Conservation (phyloP, 2,113 vertebrate genomes). For the Taurulus bubalis region DNA sequence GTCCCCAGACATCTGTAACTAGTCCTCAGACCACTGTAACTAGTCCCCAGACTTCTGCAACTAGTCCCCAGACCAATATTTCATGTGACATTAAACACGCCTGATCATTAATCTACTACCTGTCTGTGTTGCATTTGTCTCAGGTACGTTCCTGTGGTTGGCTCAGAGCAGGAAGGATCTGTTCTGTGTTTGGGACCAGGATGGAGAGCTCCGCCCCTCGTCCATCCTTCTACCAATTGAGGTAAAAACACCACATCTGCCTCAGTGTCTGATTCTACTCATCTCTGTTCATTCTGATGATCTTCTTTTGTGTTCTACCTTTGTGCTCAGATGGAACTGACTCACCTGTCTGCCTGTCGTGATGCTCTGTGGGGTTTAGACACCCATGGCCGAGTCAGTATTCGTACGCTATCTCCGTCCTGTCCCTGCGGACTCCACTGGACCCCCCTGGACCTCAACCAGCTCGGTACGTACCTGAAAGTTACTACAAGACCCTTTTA, state of each 20-base stretch:
- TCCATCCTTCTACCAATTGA: constrained; percentile 90
- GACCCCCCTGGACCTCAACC: constrained; percentile 93
- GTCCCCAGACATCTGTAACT: too few species aligned
- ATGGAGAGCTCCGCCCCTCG: constrained; percentile 89
- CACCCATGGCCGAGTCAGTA: constrained; percentile 87
- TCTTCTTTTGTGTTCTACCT: not conserved
- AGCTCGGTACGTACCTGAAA: constrained; percentile 88
- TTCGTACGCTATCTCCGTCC: constrained; percentile 89
- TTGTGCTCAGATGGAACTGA: constrained; percentile 84
- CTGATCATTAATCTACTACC: constrained; percentile 68
- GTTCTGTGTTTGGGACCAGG: constrained; percentile 91
- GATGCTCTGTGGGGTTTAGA: constrained; percentile 96
- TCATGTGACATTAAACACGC: not conserved
- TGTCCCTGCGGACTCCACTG: constrained; percentile 94
- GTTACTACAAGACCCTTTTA: not conserved
- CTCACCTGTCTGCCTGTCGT: constrained; percentile 89
- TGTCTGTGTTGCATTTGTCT: constrained; percentile 19
- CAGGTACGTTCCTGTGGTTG: constrained; percentile 95
- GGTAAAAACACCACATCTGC: constrained; percentile 29
- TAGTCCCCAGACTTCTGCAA: too few species aligned
- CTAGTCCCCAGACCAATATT: not conserved
- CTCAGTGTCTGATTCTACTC: not conserved
- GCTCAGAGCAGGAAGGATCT: constrained; percentile 96
- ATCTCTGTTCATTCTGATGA: not conserved
- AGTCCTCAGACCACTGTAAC: too few species aligned